A percentile compares a stretch with the other conserved stretches of the same genome.
phyloP scores from a whole-genome alignment of 2,888 invertebrate species.

The Chesias legatella region DNA sequence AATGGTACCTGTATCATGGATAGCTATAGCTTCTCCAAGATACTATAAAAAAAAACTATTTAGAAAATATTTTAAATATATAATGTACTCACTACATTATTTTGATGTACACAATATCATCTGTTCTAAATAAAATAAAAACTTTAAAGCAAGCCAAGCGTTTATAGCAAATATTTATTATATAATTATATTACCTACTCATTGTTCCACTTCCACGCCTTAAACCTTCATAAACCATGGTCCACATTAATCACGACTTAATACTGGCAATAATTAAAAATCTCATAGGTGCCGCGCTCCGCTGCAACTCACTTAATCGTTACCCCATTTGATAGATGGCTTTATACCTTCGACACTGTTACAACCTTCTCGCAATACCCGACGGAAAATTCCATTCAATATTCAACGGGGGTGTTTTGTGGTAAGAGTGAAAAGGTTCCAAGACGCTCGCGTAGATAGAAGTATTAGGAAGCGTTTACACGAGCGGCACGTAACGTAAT shows the following conservation, averaged over 20 bases:
- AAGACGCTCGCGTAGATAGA: constrained; percentile 57
- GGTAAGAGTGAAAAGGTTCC: constrained; percentile 52
- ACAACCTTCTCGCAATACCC: constrained; percentile 50
- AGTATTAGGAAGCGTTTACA: constrained; percentile 79
- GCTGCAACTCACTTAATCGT: constrained; percentile 69
- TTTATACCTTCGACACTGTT: constrained; percentile 40
- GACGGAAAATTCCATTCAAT: constrained; percentile 1
- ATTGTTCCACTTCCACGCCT: constrained; percentile 25
- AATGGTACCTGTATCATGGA: too few species aligned
- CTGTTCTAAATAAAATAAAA: too few species aligned
- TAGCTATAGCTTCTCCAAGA: too few species aligned
- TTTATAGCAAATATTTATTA: too few species aligned
- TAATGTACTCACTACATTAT: too few species aligned
- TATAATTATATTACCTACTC: too few species aligned
- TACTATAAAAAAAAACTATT: too few species aligned
- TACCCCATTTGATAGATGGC: constrained; percentile 69
- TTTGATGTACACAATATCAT: too few species aligned
- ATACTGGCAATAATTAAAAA: constrained; percentile 72
- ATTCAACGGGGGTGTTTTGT: not conserved
- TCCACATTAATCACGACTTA: constrained; percentile 61
- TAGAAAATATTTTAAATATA: too few species aligned
- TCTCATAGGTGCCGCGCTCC: constrained; percentile 59
- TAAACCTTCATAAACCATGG: constrained; percentile 44
- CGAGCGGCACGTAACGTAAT: constrained; percentile 77
- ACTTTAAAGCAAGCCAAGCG: too few species aligned